phyloP scores from a whole-genome alignment of 2,797 vertebrate species.

The Zenarchopterus dispar region DNA sequence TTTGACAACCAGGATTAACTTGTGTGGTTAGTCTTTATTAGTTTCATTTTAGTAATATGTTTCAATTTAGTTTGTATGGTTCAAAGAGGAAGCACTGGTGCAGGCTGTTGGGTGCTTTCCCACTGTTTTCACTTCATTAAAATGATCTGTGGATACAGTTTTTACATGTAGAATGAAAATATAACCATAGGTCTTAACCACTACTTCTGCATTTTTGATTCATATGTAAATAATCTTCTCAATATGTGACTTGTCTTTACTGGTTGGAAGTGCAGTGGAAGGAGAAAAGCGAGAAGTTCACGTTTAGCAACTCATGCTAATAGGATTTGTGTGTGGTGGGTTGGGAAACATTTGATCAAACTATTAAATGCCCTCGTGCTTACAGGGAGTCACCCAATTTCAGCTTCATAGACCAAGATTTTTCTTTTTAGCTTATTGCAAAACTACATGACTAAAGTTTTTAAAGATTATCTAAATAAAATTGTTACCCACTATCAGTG shows the following conservation, averaged over 20 bases:
- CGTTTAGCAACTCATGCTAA: constrained; percentile 6
- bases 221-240: too few species aligned
- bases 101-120: background rate
- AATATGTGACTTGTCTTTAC: too few species aligned
- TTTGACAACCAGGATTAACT: background rate
- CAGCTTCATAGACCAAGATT: background rate
- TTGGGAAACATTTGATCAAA: too few species aligned
- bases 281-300: background rate
- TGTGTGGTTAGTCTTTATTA: background rate
- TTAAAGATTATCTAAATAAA: background rate
- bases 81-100: background rate
- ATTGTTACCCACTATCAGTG: too few species aligned
- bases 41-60: background rate
- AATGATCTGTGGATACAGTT: constrained; percentile 1
- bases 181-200: accelerated
- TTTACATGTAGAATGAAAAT: background rate
- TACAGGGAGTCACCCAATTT: background rate
- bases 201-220: background rate
- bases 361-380: background rate
- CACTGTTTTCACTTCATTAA: constrained; percentile 23
- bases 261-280: too few species aligned
- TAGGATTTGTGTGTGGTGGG: constrained; percentile 10
- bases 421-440: background rate
- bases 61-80: background rate
- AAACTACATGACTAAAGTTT: background rate